phyloP scores from a whole-genome alignment of 2,113 vertebrate species.

The Chiloscyllium plagiosum region DNA sequence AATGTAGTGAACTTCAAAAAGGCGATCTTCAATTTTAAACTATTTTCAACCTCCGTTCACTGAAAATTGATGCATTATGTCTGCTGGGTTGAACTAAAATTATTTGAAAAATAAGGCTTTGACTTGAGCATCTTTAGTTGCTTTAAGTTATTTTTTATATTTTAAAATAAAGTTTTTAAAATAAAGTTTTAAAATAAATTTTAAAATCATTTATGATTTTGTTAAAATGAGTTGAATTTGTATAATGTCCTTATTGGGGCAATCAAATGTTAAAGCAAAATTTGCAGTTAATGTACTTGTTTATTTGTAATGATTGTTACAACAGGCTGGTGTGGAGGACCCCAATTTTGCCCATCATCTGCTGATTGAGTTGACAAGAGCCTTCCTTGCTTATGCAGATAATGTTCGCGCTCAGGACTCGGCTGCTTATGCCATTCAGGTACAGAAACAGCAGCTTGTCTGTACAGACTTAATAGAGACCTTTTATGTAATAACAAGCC shows the following conservation, averaged over 20 bases:
- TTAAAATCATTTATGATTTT: background rate
- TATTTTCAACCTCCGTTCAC: background rate
- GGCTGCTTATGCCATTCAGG: slow-evolving; percentile 93
- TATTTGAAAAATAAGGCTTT: background rate
- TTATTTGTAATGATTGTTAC: background rate
- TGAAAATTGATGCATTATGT: background rate
- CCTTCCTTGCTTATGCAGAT: slow-evolving; percentile 89
- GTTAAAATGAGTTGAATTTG: background rate
- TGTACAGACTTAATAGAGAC: background rate
- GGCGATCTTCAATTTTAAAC: background rate
- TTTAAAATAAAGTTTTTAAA: too few species aligned
- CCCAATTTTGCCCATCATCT: slow-evolving; percentile 81
- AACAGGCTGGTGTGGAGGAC: slow-evolving; percentile 84
- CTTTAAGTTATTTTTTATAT: background rate
- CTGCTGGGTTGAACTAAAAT: background rate
- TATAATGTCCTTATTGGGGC: background rate
- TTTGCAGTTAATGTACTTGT: background rate
- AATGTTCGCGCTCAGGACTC: slow-evolving; percentile 94
- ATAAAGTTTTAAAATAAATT: too few species aligned
- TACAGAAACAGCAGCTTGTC: slow-evolving; percentile 43
- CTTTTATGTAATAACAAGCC: background rate
- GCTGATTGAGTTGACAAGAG: slow-evolving; percentile 83
- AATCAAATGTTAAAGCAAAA: background rate
- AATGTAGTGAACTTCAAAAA: background rate
- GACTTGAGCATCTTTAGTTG: background rate